phyloP scores from a whole-genome alignment of 2,888 invertebrate genomes.

The Seira musarum region DNA sequence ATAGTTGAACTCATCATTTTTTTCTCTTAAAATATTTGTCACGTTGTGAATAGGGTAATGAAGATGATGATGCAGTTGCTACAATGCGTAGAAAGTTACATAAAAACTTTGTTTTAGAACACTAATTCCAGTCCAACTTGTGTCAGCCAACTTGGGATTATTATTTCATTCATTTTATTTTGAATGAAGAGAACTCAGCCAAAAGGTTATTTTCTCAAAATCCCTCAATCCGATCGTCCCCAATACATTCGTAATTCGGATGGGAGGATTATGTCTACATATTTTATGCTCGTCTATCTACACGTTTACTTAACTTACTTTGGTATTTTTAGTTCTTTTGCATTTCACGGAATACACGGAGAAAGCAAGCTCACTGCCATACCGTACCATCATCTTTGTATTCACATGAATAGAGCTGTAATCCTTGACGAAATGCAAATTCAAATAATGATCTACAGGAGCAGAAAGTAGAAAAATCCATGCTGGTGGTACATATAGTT shows the following conservation, averaged over 20 bases:
- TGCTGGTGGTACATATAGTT: not conserved
- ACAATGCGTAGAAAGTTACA: too few species aligned
- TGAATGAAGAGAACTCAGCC: not conserved
- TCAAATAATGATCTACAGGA: conserved; percentile 4
- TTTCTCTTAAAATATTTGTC: too few species aligned
- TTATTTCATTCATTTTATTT: too few species aligned
- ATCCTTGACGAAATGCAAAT: conserved; percentile 6
- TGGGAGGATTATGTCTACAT: conserved; percentile 4
- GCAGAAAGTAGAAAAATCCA: not conserved
- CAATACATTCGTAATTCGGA: conserved; percentile 26
- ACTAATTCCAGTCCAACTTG: too few species aligned
- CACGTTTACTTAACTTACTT: not conserved
- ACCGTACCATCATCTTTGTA: not conserved
- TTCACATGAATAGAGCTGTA: not conserved
- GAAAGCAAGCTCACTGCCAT: not conserved
- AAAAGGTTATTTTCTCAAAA: not conserved
- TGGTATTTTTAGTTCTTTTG: not conserved
- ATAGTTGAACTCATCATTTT: not conserved
- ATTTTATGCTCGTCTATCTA: not conserved
- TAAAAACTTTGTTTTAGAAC: too few species aligned
- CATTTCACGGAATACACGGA: not conserved
- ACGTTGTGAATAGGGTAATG: too few species aligned
- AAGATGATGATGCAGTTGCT: too few species aligned
- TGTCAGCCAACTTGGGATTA: too few species aligned
- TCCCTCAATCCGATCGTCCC: conserved; percentile 29